phyloP scores from a whole-genome alignment of 2,797 vertebrate species.

The Bucorvus abyssinicus region DNA sequence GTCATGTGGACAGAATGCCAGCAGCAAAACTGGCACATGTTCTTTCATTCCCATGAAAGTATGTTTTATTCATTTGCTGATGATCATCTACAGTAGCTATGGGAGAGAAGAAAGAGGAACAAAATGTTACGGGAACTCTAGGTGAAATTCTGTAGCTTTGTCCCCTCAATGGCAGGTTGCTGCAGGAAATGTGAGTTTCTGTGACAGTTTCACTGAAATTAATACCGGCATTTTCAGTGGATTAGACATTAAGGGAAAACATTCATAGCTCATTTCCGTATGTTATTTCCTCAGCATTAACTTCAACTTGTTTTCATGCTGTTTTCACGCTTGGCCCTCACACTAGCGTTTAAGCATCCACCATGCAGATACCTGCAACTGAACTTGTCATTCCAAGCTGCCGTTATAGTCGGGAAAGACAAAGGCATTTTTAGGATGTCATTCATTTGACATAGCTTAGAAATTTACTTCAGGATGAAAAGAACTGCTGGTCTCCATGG shows the following conservation, averaged over 20 bases:
- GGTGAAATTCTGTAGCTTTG: background rate
- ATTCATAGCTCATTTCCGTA: background rate
- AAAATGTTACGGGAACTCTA: background rate
- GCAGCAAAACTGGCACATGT: constrained; percentile 38
- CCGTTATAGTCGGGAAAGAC: background rate
- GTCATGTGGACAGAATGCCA: constrained; percentile 4
- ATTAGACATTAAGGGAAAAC: background rate
- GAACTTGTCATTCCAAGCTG: background rate
- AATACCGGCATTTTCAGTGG: background rate
- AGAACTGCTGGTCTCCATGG: background rate
- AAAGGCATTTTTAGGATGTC: background rate
- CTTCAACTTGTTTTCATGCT: background rate
- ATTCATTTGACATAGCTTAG: background rate
- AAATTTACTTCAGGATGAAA: background rate
- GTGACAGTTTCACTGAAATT: background rate
- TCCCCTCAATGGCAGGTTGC: background rate
- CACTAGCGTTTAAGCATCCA: background rate
- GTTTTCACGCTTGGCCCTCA: background rate
- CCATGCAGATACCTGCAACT: background rate
- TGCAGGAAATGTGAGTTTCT: background rate
- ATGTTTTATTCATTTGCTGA: constrained; percentile 49
- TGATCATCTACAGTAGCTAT: background rate
- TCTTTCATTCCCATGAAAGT: constrained; percentile 5
- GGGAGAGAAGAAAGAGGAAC: background rate
- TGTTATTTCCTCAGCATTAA: background rate